Conservation (phyloP, 2,113 vertebrate genomes). For the Eudyptes chrysolophus region DNA sequence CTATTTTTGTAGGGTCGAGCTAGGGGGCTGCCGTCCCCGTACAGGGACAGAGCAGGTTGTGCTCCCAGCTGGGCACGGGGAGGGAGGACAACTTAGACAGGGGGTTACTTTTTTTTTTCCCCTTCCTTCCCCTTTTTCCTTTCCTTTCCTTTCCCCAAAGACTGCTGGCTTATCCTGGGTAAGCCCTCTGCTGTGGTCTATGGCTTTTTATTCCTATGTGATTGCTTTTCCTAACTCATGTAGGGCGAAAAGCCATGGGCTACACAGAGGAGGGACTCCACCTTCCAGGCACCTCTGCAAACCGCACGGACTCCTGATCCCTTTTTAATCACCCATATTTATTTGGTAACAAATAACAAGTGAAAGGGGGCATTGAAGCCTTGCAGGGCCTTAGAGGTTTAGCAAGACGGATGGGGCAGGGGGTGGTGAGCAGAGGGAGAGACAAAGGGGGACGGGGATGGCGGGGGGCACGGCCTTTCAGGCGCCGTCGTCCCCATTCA, state of each 20-base stretch:
- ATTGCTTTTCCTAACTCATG: conserved; percentile 93
- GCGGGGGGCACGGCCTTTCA: not conserved
- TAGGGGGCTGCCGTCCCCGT: rapidly evolving
- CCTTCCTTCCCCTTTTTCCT: not conserved
- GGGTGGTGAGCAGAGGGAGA: not conserved
- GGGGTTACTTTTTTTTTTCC: not conserved
- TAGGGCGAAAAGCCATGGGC: conserved; percentile 99
- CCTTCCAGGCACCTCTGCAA: conserved; percentile 46
- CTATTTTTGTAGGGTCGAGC: not conserved
- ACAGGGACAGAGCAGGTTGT: not conserved
- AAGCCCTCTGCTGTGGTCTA: conserved; percentile 93
- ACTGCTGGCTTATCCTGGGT: conserved; percentile 41
- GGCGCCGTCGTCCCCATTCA: not conserved
- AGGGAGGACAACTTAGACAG: not conserved
- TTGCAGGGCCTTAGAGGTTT: not conserved
- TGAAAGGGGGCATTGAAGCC: not conserved
- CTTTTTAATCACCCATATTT: not conserved
- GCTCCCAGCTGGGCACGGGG: not conserved
- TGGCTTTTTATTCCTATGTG: conserved; percentile 99
- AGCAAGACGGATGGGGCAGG: not conserved
- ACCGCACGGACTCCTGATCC: not conserved
- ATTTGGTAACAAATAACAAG: not conserved
- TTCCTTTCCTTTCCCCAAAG: conserved; percentile 18
- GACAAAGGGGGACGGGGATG: not conserved
- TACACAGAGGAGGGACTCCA: conserved; percentile 84